A percentile compares a stretch with the other conserved stretches of the same genome.
Conservation (phyloP, 2,888 invertebrate species). For the Empis stercorea region DNA sequence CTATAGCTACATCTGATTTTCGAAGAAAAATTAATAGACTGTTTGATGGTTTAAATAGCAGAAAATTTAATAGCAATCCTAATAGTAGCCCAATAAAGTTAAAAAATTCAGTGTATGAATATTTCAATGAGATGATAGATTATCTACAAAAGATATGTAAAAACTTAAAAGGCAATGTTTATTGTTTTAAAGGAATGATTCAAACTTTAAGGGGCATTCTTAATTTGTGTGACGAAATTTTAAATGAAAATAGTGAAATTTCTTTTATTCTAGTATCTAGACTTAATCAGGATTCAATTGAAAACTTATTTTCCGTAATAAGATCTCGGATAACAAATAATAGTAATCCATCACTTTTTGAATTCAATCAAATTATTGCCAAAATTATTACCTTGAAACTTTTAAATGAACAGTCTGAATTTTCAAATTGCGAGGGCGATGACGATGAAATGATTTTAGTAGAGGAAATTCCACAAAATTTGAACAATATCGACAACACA, state of each 20-base stretch:
- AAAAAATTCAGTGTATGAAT: neutral
- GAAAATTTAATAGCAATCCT: neutral
- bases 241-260: neutral
- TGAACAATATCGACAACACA: neutral
- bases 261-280: neutral
- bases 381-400: neutral
- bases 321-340: too few relatives aligned
- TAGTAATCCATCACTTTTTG: too few relatives aligned
- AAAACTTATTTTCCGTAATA: constrained; percentile 1
- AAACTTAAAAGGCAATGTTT: neutral
- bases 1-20: neutral
- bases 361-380: neutral
- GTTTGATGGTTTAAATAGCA: constrained; percentile 3
- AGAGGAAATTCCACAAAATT: neutral
- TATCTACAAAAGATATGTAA: neutral
- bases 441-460: neutral
- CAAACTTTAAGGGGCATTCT: neutral
- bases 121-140: constrained; percentile 1
- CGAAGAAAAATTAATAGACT: constrained; percentile 3
- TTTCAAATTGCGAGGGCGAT: neutral
- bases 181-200: neutral
- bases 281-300: constrained; percentile 1
- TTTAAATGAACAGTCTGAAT: neutral
- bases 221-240: neutral
- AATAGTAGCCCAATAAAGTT: neutral